Evolutionary conservation across 2,888 invertebrate genomes (phyloP), one percentile per base, ranked within the genome.

Genomic region (Agapostemon virescens): DNA sequence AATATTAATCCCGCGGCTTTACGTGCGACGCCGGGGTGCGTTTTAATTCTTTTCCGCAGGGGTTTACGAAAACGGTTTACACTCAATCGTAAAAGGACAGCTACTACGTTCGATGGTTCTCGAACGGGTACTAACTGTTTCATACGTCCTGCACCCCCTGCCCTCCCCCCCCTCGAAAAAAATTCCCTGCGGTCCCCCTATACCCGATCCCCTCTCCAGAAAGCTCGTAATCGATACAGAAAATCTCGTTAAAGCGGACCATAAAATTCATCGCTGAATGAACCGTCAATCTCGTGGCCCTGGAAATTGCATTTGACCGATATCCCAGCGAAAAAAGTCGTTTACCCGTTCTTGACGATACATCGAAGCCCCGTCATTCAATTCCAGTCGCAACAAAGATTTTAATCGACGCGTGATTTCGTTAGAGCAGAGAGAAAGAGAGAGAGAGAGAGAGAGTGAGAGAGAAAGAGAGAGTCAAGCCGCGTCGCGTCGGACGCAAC

Each of bases 71-170:
- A 55, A 69, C 75, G 69, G 38, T 85, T 86, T 84, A 86, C 84
- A 70, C 15, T 68, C 36, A 55, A 61, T 63, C 84, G 78, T 84
- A 86, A 82, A 86, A 40, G 69, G 79, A 79, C 77, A 15, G 30
- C 55, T 26, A 73, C 61, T 23, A 15, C 69, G 73, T 58, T 58
- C 70, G 61, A 30, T 33, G 68, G 63, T 72, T 64, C 63, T 36
- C 64, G 69, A 55, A 55, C 74, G 61, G 83, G 17, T 55, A 74
- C 69, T 66, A 71, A 36, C 52, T 49, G 45, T 26, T 61, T 61
- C 61, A 20, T 61, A 61, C 33, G 11, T 20, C 61, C 20, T 9
- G 30, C 30, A 15, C 2, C 58, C 30, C 26, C 17, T n/a, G n/a
- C n/a, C n/a, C n/a, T n/a, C 6, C 26, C 4, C 40, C 33, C 30